A percentile compares a stretch with the other conserved stretches of the same genome.
Evolutionary conservation across 2,888 invertebrate species (phyloP).

Genomic region (Heliconius hortense): DNA sequence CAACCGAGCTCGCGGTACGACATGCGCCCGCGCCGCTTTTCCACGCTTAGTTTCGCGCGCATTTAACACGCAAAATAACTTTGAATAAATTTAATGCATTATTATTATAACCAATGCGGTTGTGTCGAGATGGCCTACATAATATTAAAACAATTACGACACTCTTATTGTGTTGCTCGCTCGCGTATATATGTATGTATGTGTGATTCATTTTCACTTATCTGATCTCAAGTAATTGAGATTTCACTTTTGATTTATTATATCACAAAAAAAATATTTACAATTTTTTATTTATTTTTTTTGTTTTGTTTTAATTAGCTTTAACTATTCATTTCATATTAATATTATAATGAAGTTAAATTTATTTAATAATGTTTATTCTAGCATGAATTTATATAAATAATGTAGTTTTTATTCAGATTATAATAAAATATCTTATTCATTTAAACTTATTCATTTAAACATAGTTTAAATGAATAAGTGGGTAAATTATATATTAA

Average conservation of each 20-base stretch:
- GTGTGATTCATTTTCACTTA: slow-evolving; percentile 14
- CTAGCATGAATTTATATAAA: background rate
- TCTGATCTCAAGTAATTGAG: slow-evolving; percentile 16
- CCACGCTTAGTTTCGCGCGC: slow-evolving; percentile 73
- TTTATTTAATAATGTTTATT: background rate
- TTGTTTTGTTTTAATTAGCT: background rate
- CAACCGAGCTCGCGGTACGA: slow-evolving; percentile 62
- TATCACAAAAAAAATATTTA: background rate
- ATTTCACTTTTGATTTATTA: slow-evolving; percentile 20
- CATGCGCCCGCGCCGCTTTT: slow-evolving; percentile 70
- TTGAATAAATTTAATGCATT: slow-evolving; percentile 31
- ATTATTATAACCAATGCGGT: slow-evolving; percentile 29
- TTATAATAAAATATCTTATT: background rate
- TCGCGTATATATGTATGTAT: background rate
- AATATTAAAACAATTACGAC: slow-evolving; percentile 26
- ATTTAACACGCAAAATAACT: slow-evolving; percentile 50
- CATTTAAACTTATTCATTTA: no score
- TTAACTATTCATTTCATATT: background rate
- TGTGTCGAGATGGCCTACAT: slow-evolving; percentile 32
- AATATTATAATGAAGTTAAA: background rate
- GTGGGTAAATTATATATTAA: background rate
- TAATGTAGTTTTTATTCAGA: background rate
- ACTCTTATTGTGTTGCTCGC: slow-evolving; percentile 26
- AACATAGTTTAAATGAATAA: background rate
- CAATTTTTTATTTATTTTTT: background rate